Base-by-base conservation (phyloP, 1,140 invertebrate species). In the Drosophila pectinifera region DNA sequence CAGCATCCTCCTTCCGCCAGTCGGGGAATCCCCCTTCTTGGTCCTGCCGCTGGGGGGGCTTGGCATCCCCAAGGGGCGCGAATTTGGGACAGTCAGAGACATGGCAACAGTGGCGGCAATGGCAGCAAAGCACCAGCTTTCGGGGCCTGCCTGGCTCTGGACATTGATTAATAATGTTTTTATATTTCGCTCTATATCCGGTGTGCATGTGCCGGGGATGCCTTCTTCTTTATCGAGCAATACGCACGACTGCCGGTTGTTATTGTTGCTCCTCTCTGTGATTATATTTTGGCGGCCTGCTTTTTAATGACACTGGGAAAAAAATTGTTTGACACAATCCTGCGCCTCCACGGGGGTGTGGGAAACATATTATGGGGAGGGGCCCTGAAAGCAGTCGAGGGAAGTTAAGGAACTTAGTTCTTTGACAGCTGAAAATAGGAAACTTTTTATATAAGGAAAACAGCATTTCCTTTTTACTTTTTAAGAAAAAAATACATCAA, bases 81-180 rank as follows among this genome's bases (percentile, higher is more conserved):
- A 88, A 86, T 77, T 82, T 82, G 51, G 65, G 72, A 61, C 72
- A 62, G 64, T 51, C 70, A 39, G 56, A 62, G 59, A 62, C 76
- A 51, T 74, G 68, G 84, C 70, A 69, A 49, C 56, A 54, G 45
- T 78, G 74, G 69, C 61, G 70, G 68, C 75, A 81, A n/a, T n/a
- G n/a, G n/a, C n/a, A n/a, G 46, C 39, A 64, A 65, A 34, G 39
- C 51, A n/a, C 13, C 63, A 20, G 63, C 63, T 46, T 34, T 34
- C 18, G 10, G 26, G 26, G 20, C 61, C 68, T 70, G 49, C 39
- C 46, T 67, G 54, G 36, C 62, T 64, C 31, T 83, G 84, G 84
- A 89, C 84, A 89, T 89, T 89, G 84, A 89, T 89, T 89, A 89
- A 89, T 89, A 84, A 89, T 89, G 84, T 89, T 89, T 89, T 82